Conservation (phyloP, 92 coral and sea anemone species). For the Plumapathes pennacea region DNA sequence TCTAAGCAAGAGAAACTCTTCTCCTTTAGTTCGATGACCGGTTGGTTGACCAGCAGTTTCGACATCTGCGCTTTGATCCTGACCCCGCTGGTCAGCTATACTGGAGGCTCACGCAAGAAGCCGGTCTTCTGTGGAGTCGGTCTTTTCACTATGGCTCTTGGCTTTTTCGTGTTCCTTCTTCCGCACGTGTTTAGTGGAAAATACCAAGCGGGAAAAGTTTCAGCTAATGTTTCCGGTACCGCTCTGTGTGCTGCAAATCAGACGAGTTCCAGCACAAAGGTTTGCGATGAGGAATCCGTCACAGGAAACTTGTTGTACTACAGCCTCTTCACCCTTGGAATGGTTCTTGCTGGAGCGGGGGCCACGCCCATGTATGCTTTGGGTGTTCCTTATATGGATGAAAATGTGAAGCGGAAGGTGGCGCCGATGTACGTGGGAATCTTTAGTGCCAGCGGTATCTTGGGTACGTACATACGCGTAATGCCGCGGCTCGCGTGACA, state of each 20-base stretch:
- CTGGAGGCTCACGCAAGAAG: slow-evolving; percentile 78
- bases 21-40: slow-evolving; percentile 64
- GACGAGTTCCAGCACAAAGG: background rate
- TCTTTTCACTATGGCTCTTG: slow-evolving; percentile 60
- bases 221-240: too few relatives aligned
- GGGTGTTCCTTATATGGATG: slow-evolving; percentile 72
- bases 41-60: slow-evolving; percentile 68
- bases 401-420: slow-evolving; percentile 62
- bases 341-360: slow-evolving; percentile 61
- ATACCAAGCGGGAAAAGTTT: slow-evolving; percentile 72
- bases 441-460: slow-evolving; percentile 48
- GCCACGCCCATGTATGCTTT: slow-evolving; percentile 57
- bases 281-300: background rate
- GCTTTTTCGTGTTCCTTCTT: slow-evolving; percentile 62
- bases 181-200: slow-evolving; percentile 80
- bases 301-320: slow-evolving; percentile 41
- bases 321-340: slow-evolving; percentile 62
- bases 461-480: slow-evolving; percentile 53
- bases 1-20: too few relatives aligned
- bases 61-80: slow-evolving; percentile 69
- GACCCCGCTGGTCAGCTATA: slow-evolving; percentile 66
- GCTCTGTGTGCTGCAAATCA: slow-evolving; percentile 8
- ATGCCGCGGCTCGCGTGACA: too few relatives aligned
- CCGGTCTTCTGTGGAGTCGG: slow-evolving; percentile 84
- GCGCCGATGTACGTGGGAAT: slow-evolving; percentile 72